Conservation (phyloP, 2,888 invertebrate genomes). For the Lasioglossum pauxillum region DNA sequence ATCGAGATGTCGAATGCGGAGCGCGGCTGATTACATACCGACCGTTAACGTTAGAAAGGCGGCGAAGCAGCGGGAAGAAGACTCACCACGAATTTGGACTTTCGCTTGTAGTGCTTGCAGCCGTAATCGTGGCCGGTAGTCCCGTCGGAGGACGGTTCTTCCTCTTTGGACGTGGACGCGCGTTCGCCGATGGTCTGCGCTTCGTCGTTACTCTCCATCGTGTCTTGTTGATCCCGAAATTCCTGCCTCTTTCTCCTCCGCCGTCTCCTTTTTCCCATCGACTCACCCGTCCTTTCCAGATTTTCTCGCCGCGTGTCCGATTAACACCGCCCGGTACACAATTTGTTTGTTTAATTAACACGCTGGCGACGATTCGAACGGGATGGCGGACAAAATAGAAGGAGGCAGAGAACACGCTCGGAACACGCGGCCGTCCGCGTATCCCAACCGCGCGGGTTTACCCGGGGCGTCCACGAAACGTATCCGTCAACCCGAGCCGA, state of each 20-base stretch:
- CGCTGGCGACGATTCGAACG: constrained; percentile 51
- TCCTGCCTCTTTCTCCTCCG: constrained; percentile 56
- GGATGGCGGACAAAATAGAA: constrained; percentile 13
- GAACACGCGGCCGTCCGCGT: constrained; percentile 36
- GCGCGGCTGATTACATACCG: not conserved
- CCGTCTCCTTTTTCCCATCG: constrained; percentile 62
- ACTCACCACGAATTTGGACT: constrained; percentile 94
- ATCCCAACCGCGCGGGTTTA: not conserved
- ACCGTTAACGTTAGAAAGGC: constrained; percentile 6
- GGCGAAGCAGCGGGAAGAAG: constrained; percentile 17
- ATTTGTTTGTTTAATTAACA: constrained; percentile 65
- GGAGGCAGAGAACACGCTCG: constrained; percentile 22
- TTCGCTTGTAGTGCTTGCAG: constrained; percentile 93
- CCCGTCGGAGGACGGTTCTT: constrained; percentile 40
- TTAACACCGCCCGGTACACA: constrained; percentile 49
- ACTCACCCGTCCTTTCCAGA: constrained; percentile 64
- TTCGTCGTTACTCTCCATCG: constrained; percentile 61
- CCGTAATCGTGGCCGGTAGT: constrained; percentile 85
- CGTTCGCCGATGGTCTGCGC: constrained; percentile 44
- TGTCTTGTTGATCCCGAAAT: constrained; percentile 46
- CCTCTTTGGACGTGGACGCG: constrained; percentile 62
- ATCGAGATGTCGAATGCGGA: constrained; percentile 32
- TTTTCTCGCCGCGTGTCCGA: constrained; percentile 49
- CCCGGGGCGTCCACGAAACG: not conserved
- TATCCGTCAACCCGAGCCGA: constrained; percentile 39